Base-by-base conservation (phyloP, 2,797 vertebrate genomes). In the Pseudochaenichthys georgianus region DNA sequence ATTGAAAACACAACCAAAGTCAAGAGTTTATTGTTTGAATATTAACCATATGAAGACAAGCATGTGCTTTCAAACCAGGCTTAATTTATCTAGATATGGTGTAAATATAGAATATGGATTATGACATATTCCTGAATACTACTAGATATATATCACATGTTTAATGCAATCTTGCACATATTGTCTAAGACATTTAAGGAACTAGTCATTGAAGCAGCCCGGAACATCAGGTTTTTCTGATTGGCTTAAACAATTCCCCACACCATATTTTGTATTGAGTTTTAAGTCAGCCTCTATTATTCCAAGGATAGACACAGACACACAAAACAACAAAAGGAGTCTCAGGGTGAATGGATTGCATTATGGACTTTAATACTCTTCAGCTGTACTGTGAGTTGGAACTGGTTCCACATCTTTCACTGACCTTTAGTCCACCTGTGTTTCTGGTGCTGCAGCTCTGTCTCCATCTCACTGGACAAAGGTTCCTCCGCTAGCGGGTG, bases 391-490 rank as follows among this genome's bases (percentile, higher is more conserved):
- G 15, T 41, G 42, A 68, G 43, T 47, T 52, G 51, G 50, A 65
- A 63, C 28, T 61, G 17, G 3, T 31, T 79, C 31, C 31, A 64
- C 31, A 47, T 17, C 15, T 60, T 76, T 17, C 43, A 2, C 42
- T 62, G 41, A 78, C 59, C 51, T 71, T 47, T 68, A 5, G 11
- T 43, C 74, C n/a, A 59, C 51, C 15, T 2, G 0, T 63, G 55
- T 67, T 78, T 82, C 51, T 80, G 51, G 7, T 64, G 52, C 70
- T 83, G 51, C 77, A 95, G 94, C 57, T 94, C 94, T 5, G 73
- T 96, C 47, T 94, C 94, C 83, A 91, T 96, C 82, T 95, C 94
- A 0, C 89, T 95, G 1, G 94, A 95, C 80, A 93, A 93, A 60
- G 86, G 86, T 64, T 75, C 87, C 16, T 89, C 91, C 3, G 21